Conservation (phyloP, 2,888 invertebrate genomes). For the Hylaea fasciaria region DNA sequence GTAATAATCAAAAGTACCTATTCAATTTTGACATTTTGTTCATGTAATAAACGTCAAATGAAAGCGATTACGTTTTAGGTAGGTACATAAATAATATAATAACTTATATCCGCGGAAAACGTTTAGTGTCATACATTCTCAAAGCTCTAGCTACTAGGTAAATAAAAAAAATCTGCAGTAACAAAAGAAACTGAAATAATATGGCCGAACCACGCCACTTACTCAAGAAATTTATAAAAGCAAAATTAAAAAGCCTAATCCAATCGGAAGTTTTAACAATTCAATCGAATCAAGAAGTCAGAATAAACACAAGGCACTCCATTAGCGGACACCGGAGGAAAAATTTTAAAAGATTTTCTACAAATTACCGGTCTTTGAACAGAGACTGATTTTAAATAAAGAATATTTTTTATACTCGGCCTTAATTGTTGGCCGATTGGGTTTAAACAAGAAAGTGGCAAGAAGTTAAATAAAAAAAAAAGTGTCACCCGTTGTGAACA, state of each 20-base stretch:
- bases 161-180: too few relatives aligned
- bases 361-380: conserved; percentile 75
- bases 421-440: conserved; percentile 75
- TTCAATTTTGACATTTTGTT: too few relatives aligned
- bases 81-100: too few relatives aligned
- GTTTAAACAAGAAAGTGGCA: conserved; percentile 52
- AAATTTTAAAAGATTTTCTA: conserved; percentile 76
- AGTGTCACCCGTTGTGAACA: too few relatives aligned
- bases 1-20: too few relatives aligned
- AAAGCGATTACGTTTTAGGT: too few relatives aligned
- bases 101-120: too few relatives aligned
- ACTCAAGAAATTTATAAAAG: conserved; percentile 55
- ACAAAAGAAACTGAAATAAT: not conserved
- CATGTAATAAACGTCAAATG: too few relatives aligned
- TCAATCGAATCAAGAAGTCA: conserved; percentile 69
- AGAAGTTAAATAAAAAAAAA: conserved; percentile 28
- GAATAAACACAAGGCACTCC: conserved; percentile 77
- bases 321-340: conserved; percentile 73
- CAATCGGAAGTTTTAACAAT: conserved; percentile 65
- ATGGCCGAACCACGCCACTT: not conserved
- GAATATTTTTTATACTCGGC: conserved; percentile 69
- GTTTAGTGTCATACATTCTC: too few relatives aligned
- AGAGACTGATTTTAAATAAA: conserved; percentile 67
- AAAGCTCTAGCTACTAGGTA: too few relatives aligned
- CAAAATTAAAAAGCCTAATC: conserved; percentile 58